Base-by-base conservation (phyloP, 2,797 vertebrate species). In the Anableps anableps region DNA sequence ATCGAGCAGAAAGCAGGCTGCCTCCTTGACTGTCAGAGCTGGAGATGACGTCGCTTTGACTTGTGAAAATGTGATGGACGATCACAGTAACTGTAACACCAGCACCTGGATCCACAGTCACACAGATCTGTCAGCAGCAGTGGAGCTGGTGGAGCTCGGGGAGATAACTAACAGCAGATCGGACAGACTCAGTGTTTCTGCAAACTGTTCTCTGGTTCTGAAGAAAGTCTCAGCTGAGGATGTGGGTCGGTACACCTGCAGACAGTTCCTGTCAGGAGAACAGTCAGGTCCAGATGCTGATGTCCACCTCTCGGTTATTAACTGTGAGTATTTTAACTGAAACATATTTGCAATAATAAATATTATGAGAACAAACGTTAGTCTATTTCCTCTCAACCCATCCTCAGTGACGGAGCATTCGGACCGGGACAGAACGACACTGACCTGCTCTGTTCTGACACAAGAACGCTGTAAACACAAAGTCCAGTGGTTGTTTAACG, bases 151-250 rank as follows among this genome's bases (percentile, higher is more conserved):
- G 6, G 78, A 71, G 0, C 0, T 11, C 0, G 82, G 80, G 0
- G 0, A 60, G 64, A 14, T 79, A 75, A 21, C 1, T 16, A 3
- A 21, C 0, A 11, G 1, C 31, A 41, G n/a, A 47, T 72, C 74
- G 68, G 31, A 62, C 72, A 79, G 76, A 81, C 76, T 90, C 77
- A 75, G 43, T 38, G 31, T 90, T 14, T 34, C 79, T 74, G 13
- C 2, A 0, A 21, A 79, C 34, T 90, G 87, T 83, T 88, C 79
- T 87, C 85, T 90, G 85, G 45, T 78, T 58, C 31, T 90, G 38
- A 80, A 80, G 82, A 75, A 72, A 0, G 60, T 86, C 66, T 75
- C 66, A 53, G 9, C 0, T 5, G n/a, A 83, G n/a, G 83, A 87
- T 76, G 51, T 1, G 31, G 87, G 83, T 66, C 0, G 0, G 0